Evolutionary conservation across 2,797 vertebrate species (phyloP).

Genomic region (Rhadinocentrus ornatus): DNA sequence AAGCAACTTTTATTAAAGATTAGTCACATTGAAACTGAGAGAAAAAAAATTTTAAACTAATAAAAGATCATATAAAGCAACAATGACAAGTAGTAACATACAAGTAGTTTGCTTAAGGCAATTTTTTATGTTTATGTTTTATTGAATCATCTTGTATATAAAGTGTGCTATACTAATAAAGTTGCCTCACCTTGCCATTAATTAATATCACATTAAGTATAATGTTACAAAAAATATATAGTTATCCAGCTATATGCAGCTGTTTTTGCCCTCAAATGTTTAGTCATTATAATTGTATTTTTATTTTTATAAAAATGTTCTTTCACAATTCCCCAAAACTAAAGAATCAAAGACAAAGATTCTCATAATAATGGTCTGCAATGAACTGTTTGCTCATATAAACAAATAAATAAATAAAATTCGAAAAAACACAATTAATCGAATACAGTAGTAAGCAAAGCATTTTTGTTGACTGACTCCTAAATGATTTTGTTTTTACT

Average conservation of each 20-base stretch:
- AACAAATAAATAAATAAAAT: background rate
- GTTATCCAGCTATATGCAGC: background rate
- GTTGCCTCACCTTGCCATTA: background rate
- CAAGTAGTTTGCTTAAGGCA: constrained; percentile 1
- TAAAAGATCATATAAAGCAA: constrained; percentile 6
- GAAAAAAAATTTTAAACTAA: background rate
- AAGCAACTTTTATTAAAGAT: constrained; percentile 21
- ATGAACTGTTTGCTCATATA: background rate
- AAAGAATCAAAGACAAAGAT: background rate
- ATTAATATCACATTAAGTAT: background rate
- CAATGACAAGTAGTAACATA: constrained; percentile 8
- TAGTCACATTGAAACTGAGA: constrained; percentile 52
- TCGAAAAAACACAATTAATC: background rate
- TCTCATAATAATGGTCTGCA: background rate
- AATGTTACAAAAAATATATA: background rate
- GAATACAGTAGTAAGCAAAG: background rate
- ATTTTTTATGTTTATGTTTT: constrained; percentile 8
- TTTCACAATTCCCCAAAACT: background rate
- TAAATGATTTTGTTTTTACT: background rate
- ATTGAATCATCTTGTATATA: background rate
- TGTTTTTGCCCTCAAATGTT: background rate
- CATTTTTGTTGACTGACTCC: background rate
- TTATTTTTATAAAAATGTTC: too few species aligned
- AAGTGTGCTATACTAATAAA: too few species aligned
- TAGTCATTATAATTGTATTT: background rate